Evolutionary conservation across 2,113 vertebrate species (phyloP).

Genomic region (Cyanoderma ruficeps): DNA sequence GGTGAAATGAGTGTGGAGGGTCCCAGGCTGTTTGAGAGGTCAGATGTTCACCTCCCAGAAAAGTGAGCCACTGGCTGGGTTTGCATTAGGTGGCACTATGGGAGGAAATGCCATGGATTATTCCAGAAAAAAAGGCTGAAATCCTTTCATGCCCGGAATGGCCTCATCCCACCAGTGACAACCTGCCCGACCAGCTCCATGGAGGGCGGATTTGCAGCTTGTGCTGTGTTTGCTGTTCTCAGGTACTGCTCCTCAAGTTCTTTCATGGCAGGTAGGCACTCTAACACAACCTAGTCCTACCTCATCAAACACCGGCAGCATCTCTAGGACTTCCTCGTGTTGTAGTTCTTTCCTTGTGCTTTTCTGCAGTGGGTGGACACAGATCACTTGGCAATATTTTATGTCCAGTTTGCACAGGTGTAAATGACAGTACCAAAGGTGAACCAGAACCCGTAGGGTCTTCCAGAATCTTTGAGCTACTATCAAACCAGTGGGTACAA

Average conservation of each 20-base stretch:
- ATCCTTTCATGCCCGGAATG: not conserved
- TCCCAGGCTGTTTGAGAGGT: not conserved
- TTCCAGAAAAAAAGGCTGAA: not conserved
- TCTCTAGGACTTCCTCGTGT: not conserved
- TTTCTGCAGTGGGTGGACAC: not conserved
- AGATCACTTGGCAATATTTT: not conserved
- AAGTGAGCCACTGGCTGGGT: fast-evolving
- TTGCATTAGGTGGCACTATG: not conserved
- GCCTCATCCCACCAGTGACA: not conserved
- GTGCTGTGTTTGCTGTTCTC: not conserved
- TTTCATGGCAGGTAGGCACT: not conserved
- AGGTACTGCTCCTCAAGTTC: not conserved
- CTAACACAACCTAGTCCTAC: not conserved
- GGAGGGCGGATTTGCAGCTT: not conserved
- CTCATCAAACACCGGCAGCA: fast-evolving
- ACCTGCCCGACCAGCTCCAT: fast-evolving
- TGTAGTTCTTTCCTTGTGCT: not conserved
- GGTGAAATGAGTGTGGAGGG: not conserved
- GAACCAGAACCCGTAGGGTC: not conserved
- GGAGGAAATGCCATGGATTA: not conserved
- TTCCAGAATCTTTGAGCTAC: not conserved
- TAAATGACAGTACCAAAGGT: not conserved
- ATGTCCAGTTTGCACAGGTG: not conserved
- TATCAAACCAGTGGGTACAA: not conserved
- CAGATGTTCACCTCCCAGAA: not conserved